These are phyloP conservation scores for Callipepla californica DNA, from an alignment of 2,113 vertebrate genomes.

Conservation along the genomic window DNA sequence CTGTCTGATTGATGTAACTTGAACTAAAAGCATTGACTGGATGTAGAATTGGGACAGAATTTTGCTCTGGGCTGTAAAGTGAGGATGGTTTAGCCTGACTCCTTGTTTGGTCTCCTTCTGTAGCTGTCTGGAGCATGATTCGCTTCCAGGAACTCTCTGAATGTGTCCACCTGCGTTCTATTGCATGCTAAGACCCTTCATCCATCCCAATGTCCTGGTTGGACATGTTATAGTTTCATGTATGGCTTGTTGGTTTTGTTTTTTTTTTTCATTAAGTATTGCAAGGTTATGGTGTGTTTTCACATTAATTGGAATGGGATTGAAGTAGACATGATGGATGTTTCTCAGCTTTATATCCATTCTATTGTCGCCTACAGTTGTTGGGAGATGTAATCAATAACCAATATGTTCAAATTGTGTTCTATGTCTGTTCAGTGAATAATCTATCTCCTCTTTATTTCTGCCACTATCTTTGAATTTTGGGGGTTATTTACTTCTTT, in stretches of 20 bases:
- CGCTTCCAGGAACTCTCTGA: neutral
- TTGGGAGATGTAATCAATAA: constrained; percentile 9
- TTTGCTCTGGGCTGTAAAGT: neutral
- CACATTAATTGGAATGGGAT: neutral
- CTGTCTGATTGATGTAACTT: neutral
- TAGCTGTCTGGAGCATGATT: neutral
- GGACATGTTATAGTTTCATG: neutral
- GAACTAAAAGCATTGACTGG: constrained; percentile 21
- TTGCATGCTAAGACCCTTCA: neutral
- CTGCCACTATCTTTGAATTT: neutral
- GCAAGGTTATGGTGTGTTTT: neutral
- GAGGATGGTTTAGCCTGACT: neutral
- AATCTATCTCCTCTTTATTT: neutral
- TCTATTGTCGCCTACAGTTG: neutral
- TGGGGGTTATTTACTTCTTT: neutral
- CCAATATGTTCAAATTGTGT: neutral
- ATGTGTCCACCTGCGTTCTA: neutral
- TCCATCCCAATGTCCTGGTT: neutral
- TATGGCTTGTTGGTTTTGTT: neutral
- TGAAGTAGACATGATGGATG: neutral
- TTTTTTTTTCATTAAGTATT: neutral
- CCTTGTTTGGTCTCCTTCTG: neutral
- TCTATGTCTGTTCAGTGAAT: neutral
- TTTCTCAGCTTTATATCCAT: neutral
- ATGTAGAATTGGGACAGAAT: neutral